Evolutionary conservation across 2,797 vertebrate genomes (phyloP).

Genomic region (Notolabrus celidotus): DNA sequence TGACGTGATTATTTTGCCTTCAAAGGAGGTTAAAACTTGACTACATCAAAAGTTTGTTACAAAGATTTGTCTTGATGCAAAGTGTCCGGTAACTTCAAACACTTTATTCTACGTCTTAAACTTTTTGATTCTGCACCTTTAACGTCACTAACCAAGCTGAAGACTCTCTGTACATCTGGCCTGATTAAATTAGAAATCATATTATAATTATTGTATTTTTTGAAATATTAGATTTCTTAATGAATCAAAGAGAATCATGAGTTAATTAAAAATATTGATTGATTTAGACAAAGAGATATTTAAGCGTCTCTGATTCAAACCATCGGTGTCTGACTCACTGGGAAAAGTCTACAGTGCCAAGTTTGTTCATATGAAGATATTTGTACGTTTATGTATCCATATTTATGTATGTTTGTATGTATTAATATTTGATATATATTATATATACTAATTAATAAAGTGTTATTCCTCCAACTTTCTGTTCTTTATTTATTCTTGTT

Average conservation of each 20-base stretch:
- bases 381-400: conserved; percentile 45
- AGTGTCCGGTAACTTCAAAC: neutral
- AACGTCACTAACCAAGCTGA: conserved; percentile 14
- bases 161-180: conserved; percentile 7
- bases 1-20: too few species aligned
- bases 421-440: conserved; percentile 45
- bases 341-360: conserved; percentile 27
- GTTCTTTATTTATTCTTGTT: neutral
- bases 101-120: conserved; percentile 15
- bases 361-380: conserved; percentile 37
- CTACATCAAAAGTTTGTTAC: too few species aligned
- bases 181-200: conserved; percentile 23
- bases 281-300: conserved; percentile 26
- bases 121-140: conserved; percentile 30
- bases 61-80: neutral
- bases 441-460: conserved; percentile 47
- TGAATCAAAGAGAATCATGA: conserved; percentile 17
- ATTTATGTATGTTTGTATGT: conserved; percentile 54
- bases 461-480: conserved; percentile 11
- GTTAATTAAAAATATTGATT: neutral
- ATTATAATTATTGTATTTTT: conserved; percentile 20
- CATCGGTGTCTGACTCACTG: conserved; percentile 3
- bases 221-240: neutral
- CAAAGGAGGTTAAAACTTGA: too few species aligned
- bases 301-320: conserved; percentile 33